Percentiles rank a stretch among this genome's conserved stretches.
These are phyloP conservation scores for Chrysomela aeneicollis DNA, from an alignment of 2,888 invertebrate species.

Conservation along the genomic window DNA sequence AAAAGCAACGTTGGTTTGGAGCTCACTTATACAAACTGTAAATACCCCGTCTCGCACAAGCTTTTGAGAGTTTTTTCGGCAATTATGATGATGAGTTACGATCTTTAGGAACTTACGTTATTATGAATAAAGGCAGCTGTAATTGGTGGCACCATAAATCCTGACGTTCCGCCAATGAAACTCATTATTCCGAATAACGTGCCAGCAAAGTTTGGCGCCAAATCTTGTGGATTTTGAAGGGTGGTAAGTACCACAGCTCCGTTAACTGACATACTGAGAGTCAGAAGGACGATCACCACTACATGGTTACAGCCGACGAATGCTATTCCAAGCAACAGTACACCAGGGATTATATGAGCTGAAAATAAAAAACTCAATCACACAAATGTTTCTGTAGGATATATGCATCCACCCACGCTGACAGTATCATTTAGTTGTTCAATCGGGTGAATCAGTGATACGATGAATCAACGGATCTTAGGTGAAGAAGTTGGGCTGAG, in stretches of 20 bases:
- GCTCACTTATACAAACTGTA: no score
- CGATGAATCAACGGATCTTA: no score
- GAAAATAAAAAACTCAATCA: background rate
- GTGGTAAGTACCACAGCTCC: constrained; percentile 50
- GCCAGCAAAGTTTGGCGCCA: constrained; percentile 52
- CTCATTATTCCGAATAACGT: constrained; percentile 50
- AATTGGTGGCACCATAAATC: constrained; percentile 47
- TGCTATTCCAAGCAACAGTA: constrained; percentile 56
- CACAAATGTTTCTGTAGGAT: no score
- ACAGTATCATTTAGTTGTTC: no score
- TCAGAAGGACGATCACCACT: constrained; percentile 42
- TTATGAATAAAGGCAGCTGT: constrained; percentile 41
- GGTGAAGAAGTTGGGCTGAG: no score
- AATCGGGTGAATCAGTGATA: no score
- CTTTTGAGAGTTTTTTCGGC: no score
- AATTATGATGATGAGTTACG: no score
- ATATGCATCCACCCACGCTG: no score
- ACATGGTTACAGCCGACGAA: constrained; percentile 41
- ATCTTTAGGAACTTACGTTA: constrained; percentile 36
- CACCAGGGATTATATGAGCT: constrained; percentile 65
- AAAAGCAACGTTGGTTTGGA: no score
- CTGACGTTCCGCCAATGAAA: constrained; percentile 47
- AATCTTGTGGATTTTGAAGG: constrained; percentile 50
- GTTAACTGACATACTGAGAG: constrained; percentile 47
- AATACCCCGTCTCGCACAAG: no score